Evolutionary conservation across 2,888 invertebrate species (phyloP), one percentile per base, ranked within the genome.

Genomic region (Dasypogon diadema): DNA sequence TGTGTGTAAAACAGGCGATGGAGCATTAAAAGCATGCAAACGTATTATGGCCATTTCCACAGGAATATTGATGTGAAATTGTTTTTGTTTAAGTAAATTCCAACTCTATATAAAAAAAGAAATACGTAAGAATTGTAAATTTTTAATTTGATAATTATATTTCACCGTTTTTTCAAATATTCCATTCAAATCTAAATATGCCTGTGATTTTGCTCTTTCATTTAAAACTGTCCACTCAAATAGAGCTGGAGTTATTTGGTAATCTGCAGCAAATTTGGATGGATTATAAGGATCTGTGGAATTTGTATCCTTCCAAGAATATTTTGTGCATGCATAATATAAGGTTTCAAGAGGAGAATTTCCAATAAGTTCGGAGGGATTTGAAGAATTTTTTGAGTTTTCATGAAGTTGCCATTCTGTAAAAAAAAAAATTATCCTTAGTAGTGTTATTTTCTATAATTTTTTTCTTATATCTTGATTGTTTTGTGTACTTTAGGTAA

Each of bases 181-280:
- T 22, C 81, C 81, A 48, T 85, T 83, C 24, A 86, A 79, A 77
- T 86, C 87, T 0, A 81, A 81, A 77, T 84, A 86, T 0, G 85
- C 84, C 72, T 85, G 85, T 0, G 84, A 80, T 26, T 81, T 82
- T 0, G 84, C 83, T 1, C 86, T 81, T 51, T 87, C 90, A 78
- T 90, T 90, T 0, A 93, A 81, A 0, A 90, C 91, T 0, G 91
- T 90, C 90, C 92, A 92, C 79, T 93, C 92, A 80, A 91, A 92
- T 78, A 92, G 92, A 1, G 90, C 85, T 0, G 89, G 85, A 3
- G 87, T 87, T 60, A 90, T 89, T 86, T 89, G 85, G 65, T 83
- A 83, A n/a, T 84, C 83, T 1, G 82, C 80, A 0, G 81, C 78
- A 37, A 86, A 81, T 4, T 85, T 83, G 58, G 82, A 83, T 0